Conservation (phyloP, 2,113 vertebrate genomes). For the Myrmecophaga tridactyla region DNA sequence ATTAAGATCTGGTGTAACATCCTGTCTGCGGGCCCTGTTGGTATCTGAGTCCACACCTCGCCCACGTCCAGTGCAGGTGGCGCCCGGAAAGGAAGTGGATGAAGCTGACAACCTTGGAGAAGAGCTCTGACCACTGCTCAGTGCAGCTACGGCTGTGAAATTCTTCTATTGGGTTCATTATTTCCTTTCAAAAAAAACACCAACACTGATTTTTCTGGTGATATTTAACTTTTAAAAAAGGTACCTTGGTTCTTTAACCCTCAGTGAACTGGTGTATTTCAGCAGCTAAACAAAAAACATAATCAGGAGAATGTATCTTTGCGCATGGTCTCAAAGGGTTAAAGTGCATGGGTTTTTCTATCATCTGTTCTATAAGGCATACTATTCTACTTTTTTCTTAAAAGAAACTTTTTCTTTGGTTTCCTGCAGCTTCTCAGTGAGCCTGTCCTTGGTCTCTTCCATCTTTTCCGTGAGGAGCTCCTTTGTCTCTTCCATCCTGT, state of each 20-base stretch:
- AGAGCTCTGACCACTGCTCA: constrained; percentile 21
- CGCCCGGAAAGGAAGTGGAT: background rate
- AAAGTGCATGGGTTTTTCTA: constrained; percentile 73
- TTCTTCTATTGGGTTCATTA: constrained; percentile 30
- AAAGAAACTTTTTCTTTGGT: constrained; percentile 97
- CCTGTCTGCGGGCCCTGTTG: background rate
- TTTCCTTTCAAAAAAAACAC: constrained; percentile 57
- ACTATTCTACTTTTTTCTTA: constrained; percentile 92
- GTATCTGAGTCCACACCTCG: background rate
- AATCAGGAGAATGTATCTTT: constrained; percentile 67
- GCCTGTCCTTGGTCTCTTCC: constrained; percentile 91
- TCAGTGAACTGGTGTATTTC: constrained; percentile 41
- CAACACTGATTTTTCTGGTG: constrained; percentile 63
- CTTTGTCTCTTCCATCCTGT: constrained; percentile 89
- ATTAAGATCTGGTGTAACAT: background rate
- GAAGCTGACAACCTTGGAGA: constrained; percentile 34
- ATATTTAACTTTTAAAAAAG: constrained; percentile 60
- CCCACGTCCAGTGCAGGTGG: background rate
- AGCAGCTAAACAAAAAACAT: constrained; percentile 22
- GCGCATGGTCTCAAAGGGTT: constrained; percentile 71
- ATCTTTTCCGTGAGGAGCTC: constrained; percentile 91
- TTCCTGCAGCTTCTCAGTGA: constrained; percentile 90
- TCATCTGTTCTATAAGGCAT: constrained; percentile 55
- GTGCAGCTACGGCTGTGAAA: background rate
- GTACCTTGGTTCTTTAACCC: constrained; percentile 64